A percentile compares a stretch with the other conserved stretches of the same genome.
These are phyloP conservation scores for Drosophila parthenogenetica DNA, from an alignment of 2,888 invertebrate species.

Conservation along the genomic window DNA sequence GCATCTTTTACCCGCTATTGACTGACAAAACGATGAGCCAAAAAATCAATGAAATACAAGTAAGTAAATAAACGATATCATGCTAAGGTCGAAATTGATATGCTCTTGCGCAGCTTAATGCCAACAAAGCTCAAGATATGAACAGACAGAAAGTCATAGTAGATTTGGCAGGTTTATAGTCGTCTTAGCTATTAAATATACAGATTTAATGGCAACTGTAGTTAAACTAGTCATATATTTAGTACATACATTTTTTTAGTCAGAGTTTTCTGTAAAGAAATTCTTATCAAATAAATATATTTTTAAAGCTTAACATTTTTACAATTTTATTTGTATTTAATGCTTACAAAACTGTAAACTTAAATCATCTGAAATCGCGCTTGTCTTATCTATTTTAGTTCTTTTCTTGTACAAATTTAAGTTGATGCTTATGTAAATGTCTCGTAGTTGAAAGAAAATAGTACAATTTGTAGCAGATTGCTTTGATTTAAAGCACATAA, in stretches of 20 bases:
- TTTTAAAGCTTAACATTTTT: too few relatives aligned
- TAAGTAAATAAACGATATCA: slow-evolving; percentile 41
- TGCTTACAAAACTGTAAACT: too few relatives aligned
- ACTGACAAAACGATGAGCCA: slow-evolving; percentile 33
- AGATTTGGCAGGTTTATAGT: not conserved
- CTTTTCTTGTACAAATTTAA: not conserved
- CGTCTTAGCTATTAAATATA: not conserved
- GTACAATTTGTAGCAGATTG: not conserved
- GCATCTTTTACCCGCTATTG: slow-evolving; percentile 31
- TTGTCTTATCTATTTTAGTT: too few relatives aligned
- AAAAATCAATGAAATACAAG: slow-evolving; percentile 57
- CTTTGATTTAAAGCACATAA: slow-evolving; percentile 32
- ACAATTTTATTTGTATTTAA: not conserved
- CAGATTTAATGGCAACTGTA: not conserved
- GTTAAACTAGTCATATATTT: not conserved
- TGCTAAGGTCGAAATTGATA: slow-evolving; percentile 48
- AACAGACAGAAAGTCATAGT: not conserved
- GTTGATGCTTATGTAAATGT: not conserved
- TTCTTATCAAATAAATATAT: too few relatives aligned
- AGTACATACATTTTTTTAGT: too few relatives aligned
- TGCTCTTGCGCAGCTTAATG: slow-evolving; percentile 40
- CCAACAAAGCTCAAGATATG: not conserved
- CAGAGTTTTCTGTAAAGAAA: too few relatives aligned
- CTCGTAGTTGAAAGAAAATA: not conserved
- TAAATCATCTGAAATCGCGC: too few relatives aligned